Evolutionary conservation across 1,140 invertebrate genomes (phyloP), one percentile per base, ranked within the genome.

Genomic region (Goniozus legneri): DNA sequence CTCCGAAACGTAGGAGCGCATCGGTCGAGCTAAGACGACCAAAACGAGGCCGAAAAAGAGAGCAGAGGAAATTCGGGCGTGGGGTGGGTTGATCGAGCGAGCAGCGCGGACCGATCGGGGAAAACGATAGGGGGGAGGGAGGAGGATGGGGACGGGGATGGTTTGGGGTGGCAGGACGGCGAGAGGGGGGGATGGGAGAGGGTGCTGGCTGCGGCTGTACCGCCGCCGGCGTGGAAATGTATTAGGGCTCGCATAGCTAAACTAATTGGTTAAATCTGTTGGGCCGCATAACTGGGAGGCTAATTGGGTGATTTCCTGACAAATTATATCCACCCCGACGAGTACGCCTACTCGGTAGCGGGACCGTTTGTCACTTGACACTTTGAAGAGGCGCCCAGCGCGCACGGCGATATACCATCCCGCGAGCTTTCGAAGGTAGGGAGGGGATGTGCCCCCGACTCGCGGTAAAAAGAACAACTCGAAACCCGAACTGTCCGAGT

Each of bases 201-300:
- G 47, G 44, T 32, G 46, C 36, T 36, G 48, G 41, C 51, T 54
- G 57, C 42, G 55, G 56, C 52, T 50, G 50, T 54, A 53, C 31
- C 39, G 21, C 44, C 54, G 55, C 50, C 62, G 39, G 65, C 58
- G 62, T 66, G 62, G 62, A 73, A 69, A 75, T 73, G 67, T 73
- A 73, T 71, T 61, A 65, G 65, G 65, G 67, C 69, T 75, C 70
- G 65, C 72, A 73, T 76, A 73, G 67, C 73, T 70, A 70, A 74
- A 75, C 72, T 75, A 75, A 76, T 76, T 76, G 72, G 73, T 75
- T 76, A 76, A 76, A 75, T 76, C 74, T 75, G 74, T 73, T 71
- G 72, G 72, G 68, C 70, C 72, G 68, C 73, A 76, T 76, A 76
- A 74, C 72, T 71, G 64, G 67, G 59, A 73, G 73, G 73, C 74